phyloP scores from a whole-genome alignment of 2,888 invertebrate genomes.

The Campaea margaritaria region DNA sequence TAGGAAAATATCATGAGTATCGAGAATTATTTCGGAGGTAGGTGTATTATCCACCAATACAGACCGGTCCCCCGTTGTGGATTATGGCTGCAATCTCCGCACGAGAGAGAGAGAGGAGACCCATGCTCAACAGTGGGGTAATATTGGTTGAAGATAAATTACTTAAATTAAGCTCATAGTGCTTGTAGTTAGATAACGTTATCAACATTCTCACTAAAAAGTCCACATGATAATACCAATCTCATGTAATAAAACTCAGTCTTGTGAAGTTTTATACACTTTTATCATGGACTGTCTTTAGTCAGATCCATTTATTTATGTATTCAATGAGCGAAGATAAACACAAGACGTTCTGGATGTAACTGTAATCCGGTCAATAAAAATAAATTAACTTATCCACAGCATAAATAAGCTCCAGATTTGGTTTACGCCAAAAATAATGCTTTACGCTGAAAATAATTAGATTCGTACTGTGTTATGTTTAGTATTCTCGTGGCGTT shows the following conservation, averaged over 20 bases:
- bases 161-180: too few species aligned
- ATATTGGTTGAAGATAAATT: too few species aligned
- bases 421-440: slow-evolving; percentile 17
- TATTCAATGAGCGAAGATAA: slow-evolving; percentile 11
- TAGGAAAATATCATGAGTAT: too few species aligned
- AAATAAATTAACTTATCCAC: slow-evolving; percentile 15
- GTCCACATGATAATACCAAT: background rate
- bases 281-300: background rate
- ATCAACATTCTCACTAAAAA: background rate
- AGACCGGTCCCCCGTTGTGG: too few species aligned
- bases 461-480: slow-evolving; percentile 35
- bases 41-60: too few species aligned
- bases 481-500: slow-evolving; percentile 34
- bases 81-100: too few species aligned
- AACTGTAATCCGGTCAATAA: slow-evolving; percentile 13
- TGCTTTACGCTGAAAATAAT: slow-evolving; percentile 36
- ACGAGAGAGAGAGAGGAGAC: too few species aligned
- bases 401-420: slow-evolving; percentile 16
- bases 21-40: too few species aligned
- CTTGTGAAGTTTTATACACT: too few species aligned
- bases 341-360: slow-evolving; percentile 9
- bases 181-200: too few species aligned
- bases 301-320: background rate
- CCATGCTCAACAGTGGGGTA: too few species aligned
- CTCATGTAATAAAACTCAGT: too few species aligned